A percentile compares a stretch with the other conserved stretches of the same genome.
phyloP scores from a whole-genome alignment of 2,888 invertebrate genomes.

The Ommatoiulus sabulosus region DNA sequence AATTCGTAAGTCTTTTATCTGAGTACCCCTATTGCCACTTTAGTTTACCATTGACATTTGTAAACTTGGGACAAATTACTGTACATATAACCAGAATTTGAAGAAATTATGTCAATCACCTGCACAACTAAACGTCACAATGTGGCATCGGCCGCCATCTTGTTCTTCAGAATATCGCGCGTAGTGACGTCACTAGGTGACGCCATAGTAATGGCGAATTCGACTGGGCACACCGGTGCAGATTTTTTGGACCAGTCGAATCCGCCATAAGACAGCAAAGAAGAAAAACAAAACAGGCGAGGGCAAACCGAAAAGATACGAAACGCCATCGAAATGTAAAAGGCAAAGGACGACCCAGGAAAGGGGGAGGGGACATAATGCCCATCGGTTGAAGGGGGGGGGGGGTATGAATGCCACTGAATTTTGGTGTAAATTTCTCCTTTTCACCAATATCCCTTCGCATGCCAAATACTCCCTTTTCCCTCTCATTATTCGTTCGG shows the following conservation, averaged over 20 bases:
- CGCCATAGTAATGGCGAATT: neutral
- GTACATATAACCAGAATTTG: neutral
- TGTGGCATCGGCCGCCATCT: neutral
- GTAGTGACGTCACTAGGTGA: neutral
- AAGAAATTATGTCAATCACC: neutral
- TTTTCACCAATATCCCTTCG: constrained; percentile 47
- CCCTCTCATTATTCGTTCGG: constrained; percentile 38
- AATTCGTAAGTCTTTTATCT: too few relatives aligned
- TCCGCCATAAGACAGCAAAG: too few relatives aligned
- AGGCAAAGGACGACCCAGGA: neutral
- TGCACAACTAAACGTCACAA: neutral
- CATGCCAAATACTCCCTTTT: constrained; percentile 45
- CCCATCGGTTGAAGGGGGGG: constrained; percentile 32
- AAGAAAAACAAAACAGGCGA: neutral
- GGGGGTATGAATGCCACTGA: constrained; percentile 34
- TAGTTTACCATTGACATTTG: too few relatives aligned
- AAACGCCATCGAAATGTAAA: neutral
- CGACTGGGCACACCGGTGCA: too few relatives aligned
- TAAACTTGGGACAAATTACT: too few relatives aligned
- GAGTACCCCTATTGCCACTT: too few relatives aligned
- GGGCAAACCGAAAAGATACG: neutral
- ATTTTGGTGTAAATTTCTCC: constrained; percentile 51
- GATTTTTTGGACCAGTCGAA: too few relatives aligned
- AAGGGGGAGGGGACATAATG: neutral
- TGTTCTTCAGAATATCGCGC: neutral